phyloP scores from a whole-genome alignment of 2,888 invertebrate species.

The Drosophila trichaetosa region DNA sequence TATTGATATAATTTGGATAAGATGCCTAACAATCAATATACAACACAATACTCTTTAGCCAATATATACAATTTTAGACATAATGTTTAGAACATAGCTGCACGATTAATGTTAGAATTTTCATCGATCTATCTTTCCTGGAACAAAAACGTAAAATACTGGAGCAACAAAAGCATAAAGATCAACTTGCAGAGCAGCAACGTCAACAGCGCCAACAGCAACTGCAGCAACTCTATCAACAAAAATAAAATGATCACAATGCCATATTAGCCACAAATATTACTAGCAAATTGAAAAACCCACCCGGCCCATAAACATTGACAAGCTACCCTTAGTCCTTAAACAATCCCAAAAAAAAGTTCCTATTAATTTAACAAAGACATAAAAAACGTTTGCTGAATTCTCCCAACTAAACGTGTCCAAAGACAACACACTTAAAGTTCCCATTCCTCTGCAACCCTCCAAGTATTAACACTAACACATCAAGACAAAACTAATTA shows the following conservation, averaged over 20 bases:
- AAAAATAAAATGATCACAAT: constrained; percentile 67
- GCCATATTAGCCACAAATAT: constrained; percentile 45
- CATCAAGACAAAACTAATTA: constrained; percentile 27
- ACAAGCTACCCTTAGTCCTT: constrained; percentile 27
- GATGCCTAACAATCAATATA: constrained; percentile 45
- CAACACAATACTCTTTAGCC: constrained; percentile 48
- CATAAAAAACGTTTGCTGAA: constrained; percentile 68
- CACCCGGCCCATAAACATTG: constrained; percentile 36
- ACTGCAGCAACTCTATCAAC: constrained; percentile 85
- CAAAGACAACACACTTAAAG: constrained; percentile 56
- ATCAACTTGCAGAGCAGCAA: constrained; percentile 84
- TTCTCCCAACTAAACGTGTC: constrained; percentile 51
- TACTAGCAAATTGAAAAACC: constrained; percentile 47
- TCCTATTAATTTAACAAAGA: constrained; percentile 53
- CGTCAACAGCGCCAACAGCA: constrained; percentile 82
- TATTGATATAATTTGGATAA: constrained; percentile 29
- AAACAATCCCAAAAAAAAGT: constrained; percentile 27
- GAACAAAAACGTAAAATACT: constrained; percentile 89
- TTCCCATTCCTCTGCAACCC: constrained; percentile 47
- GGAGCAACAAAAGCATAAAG: constrained; percentile 87
- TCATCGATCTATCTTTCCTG: constrained; percentile 93
- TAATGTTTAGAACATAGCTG: constrained; percentile 82
- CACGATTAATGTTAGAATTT: constrained; percentile 88
- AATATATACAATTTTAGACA: constrained; percentile 42
- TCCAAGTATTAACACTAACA: constrained; percentile 31